phyloP scores from a whole-genome alignment of 2,113 vertebrate genomes.

The Indri indri region DNA sequence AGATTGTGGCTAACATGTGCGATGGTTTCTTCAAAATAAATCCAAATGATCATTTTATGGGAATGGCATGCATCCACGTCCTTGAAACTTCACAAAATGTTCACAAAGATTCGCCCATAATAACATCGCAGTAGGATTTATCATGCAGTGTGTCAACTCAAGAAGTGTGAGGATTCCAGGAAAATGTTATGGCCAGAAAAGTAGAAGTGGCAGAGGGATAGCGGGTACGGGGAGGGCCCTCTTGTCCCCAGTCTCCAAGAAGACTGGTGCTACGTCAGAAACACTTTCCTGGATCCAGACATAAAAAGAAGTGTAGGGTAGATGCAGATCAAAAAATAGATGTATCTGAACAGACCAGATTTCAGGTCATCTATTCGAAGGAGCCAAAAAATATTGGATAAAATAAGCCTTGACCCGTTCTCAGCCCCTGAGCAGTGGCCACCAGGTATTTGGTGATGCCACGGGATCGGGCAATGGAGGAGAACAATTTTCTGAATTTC shows the following conservation, averaged over 20 bases:
- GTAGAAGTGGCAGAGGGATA: background rate
- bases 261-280: background rate
- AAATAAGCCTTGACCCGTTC: background rate
- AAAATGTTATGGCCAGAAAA: background rate
- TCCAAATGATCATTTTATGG: conserved; percentile 9
- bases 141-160: background rate
- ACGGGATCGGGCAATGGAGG: background rate
- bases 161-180: background rate
- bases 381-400: background rate
- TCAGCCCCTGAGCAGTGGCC: fast-evolving
- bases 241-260: background rate
- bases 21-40: conserved; percentile 17
- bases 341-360: fast-evolving
- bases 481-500: background rate
- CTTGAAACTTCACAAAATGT: background rate
- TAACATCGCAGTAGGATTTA: background rate
- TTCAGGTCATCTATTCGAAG: background rate
- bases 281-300: background rate
- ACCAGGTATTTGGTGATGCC: background rate
- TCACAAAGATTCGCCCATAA: background rate
- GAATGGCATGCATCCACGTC: background rate
- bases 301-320: no score
- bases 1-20: background rate
- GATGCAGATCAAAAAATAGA: background rate
- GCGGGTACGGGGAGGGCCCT: fast-evolving